Conservation (phyloP, 2,113 vertebrate genomes). For the Cyprinus carpio region DNA sequence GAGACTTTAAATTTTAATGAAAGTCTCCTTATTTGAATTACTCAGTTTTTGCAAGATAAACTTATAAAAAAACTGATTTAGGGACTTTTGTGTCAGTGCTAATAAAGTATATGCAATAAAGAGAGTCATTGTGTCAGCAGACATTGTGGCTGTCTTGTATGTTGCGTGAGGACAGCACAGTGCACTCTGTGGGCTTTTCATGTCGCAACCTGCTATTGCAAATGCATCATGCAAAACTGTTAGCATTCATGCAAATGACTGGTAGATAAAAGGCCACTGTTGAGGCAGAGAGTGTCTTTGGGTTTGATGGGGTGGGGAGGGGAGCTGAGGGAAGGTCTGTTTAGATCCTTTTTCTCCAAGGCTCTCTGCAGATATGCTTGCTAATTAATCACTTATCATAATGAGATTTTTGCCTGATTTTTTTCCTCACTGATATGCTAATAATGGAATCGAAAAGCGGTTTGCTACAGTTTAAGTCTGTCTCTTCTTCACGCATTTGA, state of each 20-base stretch:
- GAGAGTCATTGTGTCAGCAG: not conserved
- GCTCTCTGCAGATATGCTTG: conserved; percentile 66
- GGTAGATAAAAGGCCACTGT: conserved; percentile 66
- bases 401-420: conserved; percentile 66
- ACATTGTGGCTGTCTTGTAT: conserved; percentile 13
- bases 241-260: conserved; percentile 71
- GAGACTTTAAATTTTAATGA: not conserved
- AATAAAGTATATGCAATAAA: conserved; percentile 10
- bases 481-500: not conserved
- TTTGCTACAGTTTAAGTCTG: conserved; percentile 21
- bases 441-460: conserved; percentile 37
- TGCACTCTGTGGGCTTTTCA: conserved; percentile 5
- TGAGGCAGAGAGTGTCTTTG: conserved; percentile 52
- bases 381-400: conserved; percentile 78
- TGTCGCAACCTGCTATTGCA: conserved; percentile 23
- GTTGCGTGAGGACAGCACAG: conserved; percentile 4
- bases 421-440: conserved; percentile 49
- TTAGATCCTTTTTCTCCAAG: conserved; percentile 61
- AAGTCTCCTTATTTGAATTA: not conserved
- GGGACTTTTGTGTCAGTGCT: not conserved
- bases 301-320: conserved; percentile 20
- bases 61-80: not conserved
- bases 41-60: not conserved
- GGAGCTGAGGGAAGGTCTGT: conserved; percentile 37
- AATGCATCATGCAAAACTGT: conserved; percentile 62